These are phyloP conservation scores for Lamproptera curius DNA, from an alignment of 2,888 invertebrate genomes.

Conservation along the genomic window DNA sequence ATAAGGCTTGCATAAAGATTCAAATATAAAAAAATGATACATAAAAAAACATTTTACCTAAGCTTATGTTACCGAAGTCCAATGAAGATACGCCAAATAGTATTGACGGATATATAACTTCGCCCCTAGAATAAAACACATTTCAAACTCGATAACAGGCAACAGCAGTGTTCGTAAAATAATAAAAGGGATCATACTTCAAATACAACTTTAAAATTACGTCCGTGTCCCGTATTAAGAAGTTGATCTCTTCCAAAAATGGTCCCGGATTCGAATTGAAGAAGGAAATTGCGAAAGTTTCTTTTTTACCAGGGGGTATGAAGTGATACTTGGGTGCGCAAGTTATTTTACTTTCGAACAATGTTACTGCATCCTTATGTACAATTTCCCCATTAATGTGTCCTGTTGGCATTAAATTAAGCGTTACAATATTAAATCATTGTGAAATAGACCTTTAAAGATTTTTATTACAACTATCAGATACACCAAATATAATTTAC, in stretches of 20 bases:
- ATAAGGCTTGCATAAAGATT: too few relatives aligned
- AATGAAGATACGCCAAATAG: slow-evolving; percentile 70
- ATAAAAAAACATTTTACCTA: too few relatives aligned
- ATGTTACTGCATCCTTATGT: slow-evolving; percentile 58
- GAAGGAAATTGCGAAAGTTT: slow-evolving; percentile 76
- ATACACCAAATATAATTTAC: too few relatives aligned
- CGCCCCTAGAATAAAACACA: slow-evolving; percentile 69
- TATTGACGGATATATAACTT: slow-evolving; percentile 78
- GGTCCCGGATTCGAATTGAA: slow-evolving; percentile 78
- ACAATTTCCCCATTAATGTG: slow-evolving; percentile 78
- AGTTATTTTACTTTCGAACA: slow-evolving; percentile 77
- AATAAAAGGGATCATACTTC: slow-evolving; percentile 59
- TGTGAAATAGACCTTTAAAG: too few relatives aligned
- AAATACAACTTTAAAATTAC: slow-evolving; percentile 75
- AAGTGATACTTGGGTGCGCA: slow-evolving; percentile 67
- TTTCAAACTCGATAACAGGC: neutral
- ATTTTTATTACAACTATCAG: too few relatives aligned
- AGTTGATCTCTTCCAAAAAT: slow-evolving; percentile 80
- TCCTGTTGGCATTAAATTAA: too few relatives aligned
- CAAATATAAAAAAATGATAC: too few relatives aligned
- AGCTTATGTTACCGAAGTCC: slow-evolving; percentile 76
- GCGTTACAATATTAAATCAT: too few relatives aligned
- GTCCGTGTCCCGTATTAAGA: slow-evolving; percentile 76
- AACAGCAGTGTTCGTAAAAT: slow-evolving; percentile 1
- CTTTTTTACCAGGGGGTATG: slow-evolving; percentile 69